A percentile compares a stretch with the other conserved stretches of the same genome.
Conservation (phyloP, 2,113 vertebrate species). For the Sardina pilchardus region DNA sequence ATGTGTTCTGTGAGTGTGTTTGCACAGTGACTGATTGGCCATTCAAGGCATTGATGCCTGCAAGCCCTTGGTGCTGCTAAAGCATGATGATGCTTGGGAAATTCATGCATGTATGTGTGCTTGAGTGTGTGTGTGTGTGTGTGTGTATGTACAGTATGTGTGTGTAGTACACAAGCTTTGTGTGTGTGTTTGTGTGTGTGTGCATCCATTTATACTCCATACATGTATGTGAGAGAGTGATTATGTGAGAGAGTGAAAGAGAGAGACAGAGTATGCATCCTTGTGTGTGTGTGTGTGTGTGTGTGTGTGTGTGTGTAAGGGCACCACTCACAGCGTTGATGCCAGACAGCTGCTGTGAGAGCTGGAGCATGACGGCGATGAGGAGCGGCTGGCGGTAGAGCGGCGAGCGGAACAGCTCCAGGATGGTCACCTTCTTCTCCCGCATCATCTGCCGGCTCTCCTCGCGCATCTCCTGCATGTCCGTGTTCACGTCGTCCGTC, state of each 20-base stretch:
- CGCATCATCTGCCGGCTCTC: constrained; percentile 94
- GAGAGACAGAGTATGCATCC: neutral
- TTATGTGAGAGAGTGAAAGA: no score
- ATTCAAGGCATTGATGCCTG: constrained; percentile 5
- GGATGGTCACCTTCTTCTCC: constrained; percentile 92
- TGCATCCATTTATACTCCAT: neutral
- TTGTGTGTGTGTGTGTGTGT: constrained; percentile 37
- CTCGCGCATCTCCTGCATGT: constrained; percentile 95
- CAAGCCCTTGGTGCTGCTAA: neutral
- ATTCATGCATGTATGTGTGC: neutral
- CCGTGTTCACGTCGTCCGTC: constrained; percentile 80
- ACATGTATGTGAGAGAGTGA: no score
- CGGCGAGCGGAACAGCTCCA: constrained; percentile 86
- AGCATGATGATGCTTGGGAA: neutral
- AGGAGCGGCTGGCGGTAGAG: constrained; percentile 89
- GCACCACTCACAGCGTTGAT: constrained; percentile 82
- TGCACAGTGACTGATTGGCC: neutral
- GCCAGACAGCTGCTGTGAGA: constrained; percentile 94
- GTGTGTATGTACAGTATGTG: neutral
- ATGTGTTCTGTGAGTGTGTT: neutral
- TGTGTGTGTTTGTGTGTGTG: neutral
- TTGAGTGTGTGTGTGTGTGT: neutral
- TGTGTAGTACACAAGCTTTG: no score
- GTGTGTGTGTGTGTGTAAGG: neutral
- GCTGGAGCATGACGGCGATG: constrained; percentile 88